These are phyloP conservation scores for Syritta pipiens DNA, from an alignment of 2,888 invertebrate species.

Conservation along the genomic window DNA sequence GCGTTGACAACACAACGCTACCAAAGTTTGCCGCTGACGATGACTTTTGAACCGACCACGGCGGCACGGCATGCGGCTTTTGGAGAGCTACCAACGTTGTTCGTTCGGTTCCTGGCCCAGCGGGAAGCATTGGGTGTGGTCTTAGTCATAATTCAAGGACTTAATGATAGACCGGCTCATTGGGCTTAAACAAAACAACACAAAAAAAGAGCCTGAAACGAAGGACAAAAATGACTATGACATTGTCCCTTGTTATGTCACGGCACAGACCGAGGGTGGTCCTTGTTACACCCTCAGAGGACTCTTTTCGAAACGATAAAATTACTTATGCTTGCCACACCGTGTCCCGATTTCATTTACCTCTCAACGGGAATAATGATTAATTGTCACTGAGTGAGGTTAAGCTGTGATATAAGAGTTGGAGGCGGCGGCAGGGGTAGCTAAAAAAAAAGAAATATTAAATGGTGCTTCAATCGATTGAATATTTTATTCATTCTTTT, in stretches of 20 bases:
- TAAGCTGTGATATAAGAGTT: slow-evolving; percentile 1
- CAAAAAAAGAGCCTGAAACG: background rate
- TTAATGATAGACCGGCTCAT: slow-evolving; percentile 23
- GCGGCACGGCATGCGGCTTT: background rate
- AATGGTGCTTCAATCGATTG: too few species aligned
- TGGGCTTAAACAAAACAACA: background rate
- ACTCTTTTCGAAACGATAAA: slow-evolving; percentile 25
- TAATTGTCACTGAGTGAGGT: slow-evolving; percentile 20
- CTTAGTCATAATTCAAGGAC: slow-evolving; percentile 21
- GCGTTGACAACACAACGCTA: background rate
- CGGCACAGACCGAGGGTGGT: slow-evolving; percentile 29
- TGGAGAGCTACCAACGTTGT: too few species aligned
- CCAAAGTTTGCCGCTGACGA: slow-evolving; percentile 9
- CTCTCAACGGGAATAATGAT: slow-evolving; percentile 19
- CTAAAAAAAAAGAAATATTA: background rate
- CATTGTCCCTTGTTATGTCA: slow-evolving; percentile 14
- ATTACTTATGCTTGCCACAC: slow-evolving; percentile 3
- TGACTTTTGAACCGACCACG: slow-evolving; percentile 6
- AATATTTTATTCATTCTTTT: too few species aligned
- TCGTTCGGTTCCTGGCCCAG: background rate
- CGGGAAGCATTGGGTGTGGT: slow-evolving; percentile 20
- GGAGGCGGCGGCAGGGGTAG: too few species aligned
- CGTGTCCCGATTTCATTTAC: slow-evolving; percentile 20
- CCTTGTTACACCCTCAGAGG: slow-evolving; percentile 13
- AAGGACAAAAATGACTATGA: slow-evolving; percentile 2